Conservation (phyloP, 2,888 invertebrate genomes). For the Pseudeuparius sepicola region DNA sequence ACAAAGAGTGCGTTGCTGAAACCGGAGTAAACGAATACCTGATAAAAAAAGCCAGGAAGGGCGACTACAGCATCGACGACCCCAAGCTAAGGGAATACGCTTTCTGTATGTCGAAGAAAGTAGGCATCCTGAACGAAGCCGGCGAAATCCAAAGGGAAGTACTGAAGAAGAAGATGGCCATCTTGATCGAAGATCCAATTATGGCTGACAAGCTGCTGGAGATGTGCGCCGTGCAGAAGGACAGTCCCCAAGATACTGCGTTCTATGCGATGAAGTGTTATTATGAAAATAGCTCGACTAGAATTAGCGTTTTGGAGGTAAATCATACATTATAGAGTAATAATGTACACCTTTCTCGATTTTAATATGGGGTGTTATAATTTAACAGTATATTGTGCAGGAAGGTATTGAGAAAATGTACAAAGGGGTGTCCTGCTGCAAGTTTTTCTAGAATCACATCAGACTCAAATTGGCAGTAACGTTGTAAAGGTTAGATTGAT, state of each 20-base stretch:
- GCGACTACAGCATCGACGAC: conserved; percentile 17
- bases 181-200: conserved; percentile 10
- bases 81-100: conserved; percentile 16
- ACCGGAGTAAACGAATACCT: conserved; percentile 13
- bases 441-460: too few species aligned
- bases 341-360: too few species aligned
- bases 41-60: conserved; percentile 12
- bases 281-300: conserved; percentile 15
- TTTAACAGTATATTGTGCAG: too few species aligned
- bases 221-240: conserved; percentile 19
- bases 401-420: too few species aligned
- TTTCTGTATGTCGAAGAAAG: conserved; percentile 17
- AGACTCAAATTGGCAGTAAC: too few species aligned
- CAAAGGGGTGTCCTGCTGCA: too few species aligned
- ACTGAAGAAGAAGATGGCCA: conserved; percentile 10
- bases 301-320: conserved; percentile 15
- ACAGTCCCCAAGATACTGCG: conserved; percentile 21
- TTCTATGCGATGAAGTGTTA: conserved; percentile 19
- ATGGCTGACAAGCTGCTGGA: conserved; percentile 17
- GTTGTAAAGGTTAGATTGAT: too few species aligned
- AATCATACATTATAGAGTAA: not conserved
- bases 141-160: conserved; percentile 15
- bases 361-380: too few species aligned
- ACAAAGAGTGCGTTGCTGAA: conserved; percentile 15
- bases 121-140: conserved; percentile 15